Percentiles rank a stretch among this genome's conserved stretches.
These are phyloP conservation scores for Orthonevra nobilis DNA, from an alignment of 2,888 invertebrate genomes.

Conservation along the genomic window DNA sequence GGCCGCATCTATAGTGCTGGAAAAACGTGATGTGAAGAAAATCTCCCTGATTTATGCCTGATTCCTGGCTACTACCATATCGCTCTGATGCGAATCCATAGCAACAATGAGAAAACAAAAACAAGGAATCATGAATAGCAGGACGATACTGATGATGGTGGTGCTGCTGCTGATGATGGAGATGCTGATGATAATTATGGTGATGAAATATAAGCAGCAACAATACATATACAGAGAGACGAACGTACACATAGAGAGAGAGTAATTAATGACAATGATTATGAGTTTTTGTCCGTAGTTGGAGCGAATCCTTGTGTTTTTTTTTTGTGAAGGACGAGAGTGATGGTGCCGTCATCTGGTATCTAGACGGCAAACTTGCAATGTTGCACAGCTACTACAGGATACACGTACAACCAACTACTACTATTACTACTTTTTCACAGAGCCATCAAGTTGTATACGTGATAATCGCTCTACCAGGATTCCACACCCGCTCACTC, in stretches of 20 bases:
- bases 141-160: constrained; percentile 1
- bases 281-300: constrained; percentile 64
- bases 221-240: constrained; percentile 13
- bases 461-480: constrained; percentile 10
- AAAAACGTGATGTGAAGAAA: constrained; percentile 62
- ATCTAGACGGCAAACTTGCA: constrained; percentile 44
- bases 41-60: constrained; percentile 30
- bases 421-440: constrained; percentile 37
- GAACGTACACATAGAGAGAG: constrained; percentile 6
- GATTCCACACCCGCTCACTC: too few species aligned
- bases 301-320: constrained; percentile 27
- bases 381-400: constrained; percentile 36
- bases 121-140: constrained; percentile 10
- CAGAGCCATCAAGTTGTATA: constrained; percentile 5
- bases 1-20: constrained; percentile 15
- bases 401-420: constrained; percentile 42
- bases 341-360: constrained; percentile 37
- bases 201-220: constrained; percentile 67
- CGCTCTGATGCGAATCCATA: constrained; percentile 61
- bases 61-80: constrained; percentile 17
- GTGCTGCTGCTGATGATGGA: constrained; percentile 25
- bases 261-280: constrained; percentile 70
- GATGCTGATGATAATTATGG: constrained; percentile 66
- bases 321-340: too few species aligned
- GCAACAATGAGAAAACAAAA: constrained; percentile 63